These are phyloP conservation scores for Neomorphus geoffroyi DNA, from an alignment of 2,797 vertebrate species.

Conservation along the genomic window DNA sequence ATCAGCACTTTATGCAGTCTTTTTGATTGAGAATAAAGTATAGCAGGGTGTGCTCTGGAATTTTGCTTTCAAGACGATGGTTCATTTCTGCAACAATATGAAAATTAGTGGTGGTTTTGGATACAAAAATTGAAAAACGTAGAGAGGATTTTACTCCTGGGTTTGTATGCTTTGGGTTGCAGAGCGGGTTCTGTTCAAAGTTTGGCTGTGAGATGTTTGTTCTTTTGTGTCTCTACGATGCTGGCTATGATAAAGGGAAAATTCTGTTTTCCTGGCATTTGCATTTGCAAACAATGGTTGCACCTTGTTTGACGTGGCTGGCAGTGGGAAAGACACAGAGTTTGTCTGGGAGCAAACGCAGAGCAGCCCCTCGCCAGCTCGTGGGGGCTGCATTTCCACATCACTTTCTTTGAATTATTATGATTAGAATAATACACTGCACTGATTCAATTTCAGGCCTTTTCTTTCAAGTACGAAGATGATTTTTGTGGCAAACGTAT, in stretches of 20 bases:
- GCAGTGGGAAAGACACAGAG: not conserved
- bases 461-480: not conserved
- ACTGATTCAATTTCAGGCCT: not conserved
- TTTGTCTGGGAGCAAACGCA: not conserved
- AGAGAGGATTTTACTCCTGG: not conserved
- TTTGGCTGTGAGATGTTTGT: not conserved
- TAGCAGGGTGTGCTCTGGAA: not conserved
- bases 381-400: not conserved
- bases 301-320: not conserved
- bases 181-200: not conserved
- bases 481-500: not conserved
- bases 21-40: not conserved
- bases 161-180: not conserved
- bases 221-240: fast-evolving
- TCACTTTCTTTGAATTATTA: not conserved
- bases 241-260: not conserved
- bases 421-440: not conserved
- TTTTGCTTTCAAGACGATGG: not conserved
- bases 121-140: not conserved
- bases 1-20: not conserved
- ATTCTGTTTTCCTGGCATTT: not conserved
- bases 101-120: not conserved
- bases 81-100: not conserved
- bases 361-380: not conserved
- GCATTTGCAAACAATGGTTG: fast-evolving